A percentile compares a stretch with the other conserved stretches of the same genome.
These are phyloP conservation scores for Temnothorax rugatulus DNA, from an alignment of 2,888 invertebrate genomes.

Conservation along the genomic window DNA sequence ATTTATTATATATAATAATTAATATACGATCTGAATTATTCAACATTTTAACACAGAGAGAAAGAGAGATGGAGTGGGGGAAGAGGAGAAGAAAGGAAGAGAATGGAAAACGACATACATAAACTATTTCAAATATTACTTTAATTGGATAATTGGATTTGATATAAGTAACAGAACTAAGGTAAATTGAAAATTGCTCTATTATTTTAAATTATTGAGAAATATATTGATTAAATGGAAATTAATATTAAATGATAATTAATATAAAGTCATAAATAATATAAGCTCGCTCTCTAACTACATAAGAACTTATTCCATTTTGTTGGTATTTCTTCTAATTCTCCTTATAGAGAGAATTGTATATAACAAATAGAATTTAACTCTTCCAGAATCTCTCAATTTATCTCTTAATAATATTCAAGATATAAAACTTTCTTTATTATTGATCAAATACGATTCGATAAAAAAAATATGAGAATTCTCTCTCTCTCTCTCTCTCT, in stretches of 20 bases:
- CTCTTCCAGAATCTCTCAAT: background rate
- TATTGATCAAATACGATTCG: background rate
- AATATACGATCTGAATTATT: background rate
- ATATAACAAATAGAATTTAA: background rate
- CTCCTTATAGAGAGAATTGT: background rate
- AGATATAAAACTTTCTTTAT: background rate
- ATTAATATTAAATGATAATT: background rate
- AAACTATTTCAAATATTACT: background rate
- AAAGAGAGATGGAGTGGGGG: too few relatives aligned
- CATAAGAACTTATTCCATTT: conserved; percentile 31
- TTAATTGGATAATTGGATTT: background rate
- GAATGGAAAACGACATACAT: background rate
- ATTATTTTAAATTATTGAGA: background rate
- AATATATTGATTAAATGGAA: conserved; percentile 4
- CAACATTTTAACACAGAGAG: background rate
- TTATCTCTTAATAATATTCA: background rate
- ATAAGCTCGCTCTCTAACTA: conserved; percentile 2
- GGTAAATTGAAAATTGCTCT: conserved; percentile 2
- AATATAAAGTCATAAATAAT: background rate
- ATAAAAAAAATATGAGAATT: background rate
- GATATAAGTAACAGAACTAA: background rate
- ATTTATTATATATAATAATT: background rate
- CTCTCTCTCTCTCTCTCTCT: background rate
- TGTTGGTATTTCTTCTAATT: conserved; percentile 16
- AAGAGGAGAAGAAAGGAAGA: background rate